These are phyloP conservation scores for Phortica variegata DNA, from an alignment of 1,140 invertebrate genomes.

Conservation along the genomic window DNA sequence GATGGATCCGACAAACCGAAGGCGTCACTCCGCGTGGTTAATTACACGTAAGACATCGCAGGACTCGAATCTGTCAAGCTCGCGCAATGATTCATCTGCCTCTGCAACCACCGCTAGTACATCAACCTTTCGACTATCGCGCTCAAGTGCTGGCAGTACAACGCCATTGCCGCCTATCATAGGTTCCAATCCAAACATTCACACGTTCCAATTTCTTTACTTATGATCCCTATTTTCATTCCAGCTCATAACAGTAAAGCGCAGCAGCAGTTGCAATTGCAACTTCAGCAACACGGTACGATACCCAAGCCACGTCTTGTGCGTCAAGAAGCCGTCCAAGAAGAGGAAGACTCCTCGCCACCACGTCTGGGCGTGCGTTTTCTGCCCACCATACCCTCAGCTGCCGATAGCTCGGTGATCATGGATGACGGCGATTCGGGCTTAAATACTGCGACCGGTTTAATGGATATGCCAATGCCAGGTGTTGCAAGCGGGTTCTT, in stretches of 20 bases:
- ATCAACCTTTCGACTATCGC: conserved; percentile 78
- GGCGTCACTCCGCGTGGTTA: conserved; percentile 80
- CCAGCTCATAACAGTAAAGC: conserved; percentile 45
- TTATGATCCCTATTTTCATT: neutral
- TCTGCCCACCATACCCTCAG: conserved; percentile 78
- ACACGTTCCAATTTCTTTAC: too few relatives aligned
- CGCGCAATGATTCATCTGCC: conserved; percentile 84
- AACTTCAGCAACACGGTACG: neutral
- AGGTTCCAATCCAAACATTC: conserved; percentile 25
- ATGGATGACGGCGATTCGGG: conserved; percentile 65
- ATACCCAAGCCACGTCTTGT: conserved; percentile 65
- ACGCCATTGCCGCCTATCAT: conserved; percentile 50
- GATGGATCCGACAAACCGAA: conserved; percentile 67
- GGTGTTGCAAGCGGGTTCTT: conserved; percentile 42
- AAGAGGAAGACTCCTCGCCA: conserved; percentile 69
- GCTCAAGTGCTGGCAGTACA: conserved; percentile 70
- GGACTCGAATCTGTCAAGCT: conserved; percentile 84
- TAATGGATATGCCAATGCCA: conserved; percentile 41
- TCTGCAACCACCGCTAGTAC: conserved; percentile 80
- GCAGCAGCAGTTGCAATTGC: conserved; percentile 27
- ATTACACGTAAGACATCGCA: conserved; percentile 86
- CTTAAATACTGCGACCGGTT: conserved; percentile 18
- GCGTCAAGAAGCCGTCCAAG: conserved; percentile 73
- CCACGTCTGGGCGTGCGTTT: conserved; percentile 67
- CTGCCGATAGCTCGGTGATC: conserved; percentile 75